Evolutionary conservation across 2,113 vertebrate genomes (phyloP).

Genomic region (Ophiodon elongatus): DNA sequence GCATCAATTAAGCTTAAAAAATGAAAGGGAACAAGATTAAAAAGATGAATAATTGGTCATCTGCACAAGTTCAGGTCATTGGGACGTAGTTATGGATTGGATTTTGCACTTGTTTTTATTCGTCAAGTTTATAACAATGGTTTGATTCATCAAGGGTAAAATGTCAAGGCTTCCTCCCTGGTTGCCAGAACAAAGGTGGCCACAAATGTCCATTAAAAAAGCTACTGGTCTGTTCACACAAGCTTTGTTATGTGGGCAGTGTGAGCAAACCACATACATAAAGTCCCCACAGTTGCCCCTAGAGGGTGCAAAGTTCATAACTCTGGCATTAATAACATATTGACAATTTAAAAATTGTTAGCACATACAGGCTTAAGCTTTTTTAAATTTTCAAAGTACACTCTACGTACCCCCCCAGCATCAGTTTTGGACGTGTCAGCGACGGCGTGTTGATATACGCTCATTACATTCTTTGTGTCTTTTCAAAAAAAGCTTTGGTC

Average conservation of each 20-base stretch:
- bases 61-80: neutral
- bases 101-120: neutral
- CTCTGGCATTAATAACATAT: neutral
- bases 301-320: neutral
- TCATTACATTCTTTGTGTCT: no score
- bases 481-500: no score
- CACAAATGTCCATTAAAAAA: neutral
- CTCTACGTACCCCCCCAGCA: no score
- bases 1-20: neutral
- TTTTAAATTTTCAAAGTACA: no score
- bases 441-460: no score
- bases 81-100: neutral
- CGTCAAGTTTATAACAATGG: neutral
- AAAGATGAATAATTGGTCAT: neutral
- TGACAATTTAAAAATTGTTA: no score
- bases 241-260: neutral
- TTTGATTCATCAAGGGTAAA: neutral
- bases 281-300: neutral
- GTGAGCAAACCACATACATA: neutral
- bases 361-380: no score
- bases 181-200: neutral
- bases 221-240: neutral
- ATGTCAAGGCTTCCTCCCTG: no score
- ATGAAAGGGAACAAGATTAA: neutral
- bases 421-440: no score